These are phyloP conservation scores for Eclectus roratus DNA, from an alignment of 2,113 vertebrate species.

Conservation along the genomic window DNA sequence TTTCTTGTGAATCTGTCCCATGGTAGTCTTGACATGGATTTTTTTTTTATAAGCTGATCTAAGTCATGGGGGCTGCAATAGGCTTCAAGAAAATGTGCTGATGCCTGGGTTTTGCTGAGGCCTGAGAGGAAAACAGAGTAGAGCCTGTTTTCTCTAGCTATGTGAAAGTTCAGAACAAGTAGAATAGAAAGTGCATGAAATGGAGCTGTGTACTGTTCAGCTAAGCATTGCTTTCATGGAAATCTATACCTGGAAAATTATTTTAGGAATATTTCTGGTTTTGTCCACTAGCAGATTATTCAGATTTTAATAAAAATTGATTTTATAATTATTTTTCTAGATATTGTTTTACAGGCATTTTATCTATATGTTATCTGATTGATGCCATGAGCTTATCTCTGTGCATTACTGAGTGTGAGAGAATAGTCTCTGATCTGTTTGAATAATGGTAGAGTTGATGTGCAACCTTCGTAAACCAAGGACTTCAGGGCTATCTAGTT, in stretches of 20 bases:
- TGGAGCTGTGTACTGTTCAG: neutral
- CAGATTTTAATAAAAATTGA: neutral
- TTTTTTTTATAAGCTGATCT: neutral
- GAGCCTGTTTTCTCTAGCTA: neutral
- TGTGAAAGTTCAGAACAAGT: neutral
- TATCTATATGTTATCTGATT: neutral
- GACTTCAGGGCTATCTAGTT: neutral
- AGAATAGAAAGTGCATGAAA: neutral
- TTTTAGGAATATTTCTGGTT: neutral
- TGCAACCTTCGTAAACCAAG: neutral
- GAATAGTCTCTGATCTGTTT: neutral
- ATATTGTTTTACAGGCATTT: neutral
- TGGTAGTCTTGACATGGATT: neutral
- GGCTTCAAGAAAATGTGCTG: neutral
- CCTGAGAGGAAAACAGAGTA: neutral
- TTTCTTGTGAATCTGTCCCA: neutral
- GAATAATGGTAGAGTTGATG: neutral
- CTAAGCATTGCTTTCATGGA: neutral
- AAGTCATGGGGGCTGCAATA: neutral
- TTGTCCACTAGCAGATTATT: neutral
- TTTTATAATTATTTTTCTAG: neutral
- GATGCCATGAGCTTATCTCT: neutral
- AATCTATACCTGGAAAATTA: accelerated
- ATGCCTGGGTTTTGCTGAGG: neutral
- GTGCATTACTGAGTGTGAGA: neutral